Base-by-base conservation (phyloP, 2,888 invertebrate genomes). In the Drosophila differens region DNA sequence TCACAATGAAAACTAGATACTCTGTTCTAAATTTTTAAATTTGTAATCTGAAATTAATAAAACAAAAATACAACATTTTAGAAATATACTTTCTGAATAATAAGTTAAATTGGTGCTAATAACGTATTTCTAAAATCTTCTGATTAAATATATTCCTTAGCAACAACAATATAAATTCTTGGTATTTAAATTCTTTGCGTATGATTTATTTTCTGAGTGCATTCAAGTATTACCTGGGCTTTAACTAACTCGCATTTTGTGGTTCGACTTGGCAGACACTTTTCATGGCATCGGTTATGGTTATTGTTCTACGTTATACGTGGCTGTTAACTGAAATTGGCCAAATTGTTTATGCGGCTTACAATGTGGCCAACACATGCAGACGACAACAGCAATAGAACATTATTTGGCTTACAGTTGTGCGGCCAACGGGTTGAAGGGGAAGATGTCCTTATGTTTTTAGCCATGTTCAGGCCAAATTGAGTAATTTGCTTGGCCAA, bases 321-420 rank as follows among this genome's bases (percentile, higher is more conserved):
- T 65, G 49, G 52, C 54, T 32, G 54, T 76, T 80, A 74, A 65
- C 68, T 67, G 70, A 62, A 81, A 85, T 85, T 88, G 88, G 74
- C 51, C 71, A 81, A 83, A 85, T 79, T 79, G 88, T 72, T 87
- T 82, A 89, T 87, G 68, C 53, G 55, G 28, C 59, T 64, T 62
- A 55, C 61, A 70, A 64, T 70, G 32, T 58, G 32, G 74, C 81
- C 70, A 65, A 58, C 54, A 69, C 58, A 54, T 33, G 32, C n/a
- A 33, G 10, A 53, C 32, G 53, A 52, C 30, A 28, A 6, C 28
- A 52, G n/a, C 54, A 25, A 32, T 32, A 39, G 35, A 65, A 62
- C 16, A 53, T 47, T 66, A 39, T 64, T 53, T 68, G 73, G 37
- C 4, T 51, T 33, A 54, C 62, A 58, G 44, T 25, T 57, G 33